Conservation (phyloP, 1,140 invertebrate genomes). For the Brachionus sp. region DNA sequence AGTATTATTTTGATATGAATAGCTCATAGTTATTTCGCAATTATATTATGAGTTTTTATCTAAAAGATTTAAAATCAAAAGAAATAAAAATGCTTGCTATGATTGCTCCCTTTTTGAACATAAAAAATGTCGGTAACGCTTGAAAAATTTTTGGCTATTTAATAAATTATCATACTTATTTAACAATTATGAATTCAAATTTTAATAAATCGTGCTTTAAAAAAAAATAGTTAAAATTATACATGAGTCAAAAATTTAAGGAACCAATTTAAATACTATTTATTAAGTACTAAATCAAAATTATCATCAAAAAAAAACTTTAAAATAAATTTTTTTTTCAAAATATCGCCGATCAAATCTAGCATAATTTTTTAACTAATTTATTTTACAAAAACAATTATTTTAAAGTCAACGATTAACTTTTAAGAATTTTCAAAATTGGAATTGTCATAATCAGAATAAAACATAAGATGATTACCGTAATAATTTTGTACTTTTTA, state of each 20-base stretch:
- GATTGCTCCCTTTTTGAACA: not conserved
- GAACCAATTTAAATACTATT: not conserved
- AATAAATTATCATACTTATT: not conserved
- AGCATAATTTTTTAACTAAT: too few species aligned
- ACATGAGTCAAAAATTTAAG: not conserved
- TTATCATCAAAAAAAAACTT: not conserved
- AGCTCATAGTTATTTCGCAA: not conserved
- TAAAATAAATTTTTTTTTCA: too few species aligned
- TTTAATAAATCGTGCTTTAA: not conserved
- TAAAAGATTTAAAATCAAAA: not conserved
- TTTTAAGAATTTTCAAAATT: not conserved
- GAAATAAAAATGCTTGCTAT: not conserved
- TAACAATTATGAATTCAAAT: not conserved
- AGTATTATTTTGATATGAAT: not conserved
- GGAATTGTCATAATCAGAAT: not conserved
- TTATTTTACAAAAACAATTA: not conserved
- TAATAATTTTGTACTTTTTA: not conserved
- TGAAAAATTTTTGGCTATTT: conserved; percentile 7
- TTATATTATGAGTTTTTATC: not conserved
- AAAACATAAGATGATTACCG: not conserved
- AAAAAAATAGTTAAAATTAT: not conserved
- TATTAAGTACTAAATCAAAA: not conserved
- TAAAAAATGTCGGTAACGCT: not conserved
- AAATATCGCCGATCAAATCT: too few species aligned
- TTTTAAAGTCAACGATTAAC: not conserved